Evolutionary conservation across 2,888 invertebrate species (phyloP), one percentile per base, ranked within the genome.

Genomic region (Agrotis puta): DNA sequence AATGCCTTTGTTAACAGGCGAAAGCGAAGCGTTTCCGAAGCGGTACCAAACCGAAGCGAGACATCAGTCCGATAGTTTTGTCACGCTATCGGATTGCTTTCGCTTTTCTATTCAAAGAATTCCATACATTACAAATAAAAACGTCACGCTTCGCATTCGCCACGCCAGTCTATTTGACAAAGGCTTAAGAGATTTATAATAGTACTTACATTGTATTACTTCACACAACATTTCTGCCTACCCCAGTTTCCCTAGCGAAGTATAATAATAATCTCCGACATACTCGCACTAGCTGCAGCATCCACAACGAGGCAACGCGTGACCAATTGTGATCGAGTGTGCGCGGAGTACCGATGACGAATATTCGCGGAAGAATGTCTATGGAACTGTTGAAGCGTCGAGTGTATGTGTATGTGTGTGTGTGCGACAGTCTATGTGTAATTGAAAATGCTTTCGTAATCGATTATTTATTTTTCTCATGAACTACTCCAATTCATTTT

Each of bases 251-350:
- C 3, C 0, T 7, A 14, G 20, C 16, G 18, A 33, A 16, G 6
- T 24, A 50, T 56, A 48, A 53, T 56, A 48, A 53, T 76, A 54
- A 62, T 27, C 14, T 20, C 13, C 20, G 33, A 45, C 24, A 66
- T 51, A 20, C 7, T 20, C 33, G n/a, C 20, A 24, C 9, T 67
- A 43, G 56, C 50, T 65, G 74, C 65, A 74, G 51, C 14, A n/a
- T 16, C 53, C 47, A 45, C 65, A 56, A 14, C 59, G 48, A 61
- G 59, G 51, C 56, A 57, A 74, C 70, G 65, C 78, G 74, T 78
- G 78, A 77, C 77, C 81, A 83, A 80, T 80, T 77, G 71, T 51
- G 59, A 56, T 24, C 24, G 76, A 68, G 81, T 81, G 77, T 75
- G 77, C 59, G 11, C 51, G 16, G 82, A 33, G 82, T 78, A 61